Evolutionary conservation across 1,140 invertebrate species (phyloP).

Genomic region (Asbolus verrucosus): DNA sequence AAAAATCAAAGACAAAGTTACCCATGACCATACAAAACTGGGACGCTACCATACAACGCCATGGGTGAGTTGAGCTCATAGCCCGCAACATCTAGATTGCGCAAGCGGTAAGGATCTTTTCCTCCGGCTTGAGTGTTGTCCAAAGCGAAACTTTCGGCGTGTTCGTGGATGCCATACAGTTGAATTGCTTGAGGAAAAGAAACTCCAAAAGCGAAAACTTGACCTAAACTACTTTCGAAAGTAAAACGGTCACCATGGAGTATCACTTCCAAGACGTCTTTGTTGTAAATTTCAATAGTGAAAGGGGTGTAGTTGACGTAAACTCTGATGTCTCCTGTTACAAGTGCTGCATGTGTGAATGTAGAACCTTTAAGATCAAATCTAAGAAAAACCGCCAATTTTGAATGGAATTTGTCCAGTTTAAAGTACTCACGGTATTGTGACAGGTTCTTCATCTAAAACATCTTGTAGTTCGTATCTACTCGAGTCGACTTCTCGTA

Average conservation of each 20-base stretch:
- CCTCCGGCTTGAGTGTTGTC: constrained; percentile 80
- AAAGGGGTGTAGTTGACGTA: constrained; percentile 45
- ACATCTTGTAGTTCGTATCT: constrained; percentile 12
- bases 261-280: constrained; percentile 43
- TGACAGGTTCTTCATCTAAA: background rate
- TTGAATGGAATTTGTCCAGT: too few relatives aligned
- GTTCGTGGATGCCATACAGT: constrained; percentile 96
- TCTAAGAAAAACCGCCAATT: too few relatives aligned
- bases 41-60: constrained; percentile 95
- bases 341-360: too few relatives aligned
- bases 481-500: constrained; percentile 2
- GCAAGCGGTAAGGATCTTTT: constrained; percentile 93
- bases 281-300: constrained; percentile 51
- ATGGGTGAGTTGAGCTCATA: constrained; percentile 93
- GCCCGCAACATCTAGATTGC: constrained; percentile 98
- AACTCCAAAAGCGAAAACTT: constrained; percentile 92
- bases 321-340: background rate
- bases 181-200: constrained; percentile 89
- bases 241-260: constrained; percentile 46
- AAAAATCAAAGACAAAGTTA: constrained; percentile 64
- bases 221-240: constrained; percentile 24
- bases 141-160: constrained; percentile 90
- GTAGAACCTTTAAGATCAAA: too few relatives aligned
- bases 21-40: constrained; percentile 91
- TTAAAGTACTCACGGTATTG: constrained; percentile 3